Conservation (phyloP, 2,888 invertebrate species). For the Tromatobia lineatoria region DNA sequence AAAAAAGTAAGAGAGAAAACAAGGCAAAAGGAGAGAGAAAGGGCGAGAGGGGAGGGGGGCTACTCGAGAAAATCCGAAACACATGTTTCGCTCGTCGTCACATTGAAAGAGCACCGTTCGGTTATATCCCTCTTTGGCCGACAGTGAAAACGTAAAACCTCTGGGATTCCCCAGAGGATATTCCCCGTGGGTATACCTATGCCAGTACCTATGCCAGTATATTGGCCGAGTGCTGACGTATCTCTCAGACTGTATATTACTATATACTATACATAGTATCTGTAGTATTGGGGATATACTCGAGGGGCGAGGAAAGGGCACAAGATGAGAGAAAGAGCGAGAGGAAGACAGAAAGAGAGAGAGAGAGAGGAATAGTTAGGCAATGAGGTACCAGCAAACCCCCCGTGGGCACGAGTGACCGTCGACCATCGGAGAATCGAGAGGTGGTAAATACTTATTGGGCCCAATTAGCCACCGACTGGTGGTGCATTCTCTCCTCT, state of each 20-base stretch:
- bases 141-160: slow-evolving; percentile 61
- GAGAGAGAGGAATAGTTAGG: slow-evolving; percentile 53
- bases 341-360: slow-evolving; percentile 29
- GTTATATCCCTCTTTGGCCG: slow-evolving; percentile 34
- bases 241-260: slow-evolving; percentile 30
- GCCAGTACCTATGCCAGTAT: slow-evolving; percentile 5
- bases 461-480: slow-evolving; percentile 78
- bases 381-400: slow-evolving; percentile 75
- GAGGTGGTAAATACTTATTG: slow-evolving; percentile 77
- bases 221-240: slow-evolving; percentile 49
- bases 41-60: not conserved
- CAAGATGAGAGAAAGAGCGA: slow-evolving; percentile 9
- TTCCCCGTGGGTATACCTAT: slow-evolving; percentile 62
- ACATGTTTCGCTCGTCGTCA: slow-evolving; percentile 66
- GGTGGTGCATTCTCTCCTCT: slow-evolving; percentile 76
- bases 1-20: too few relatives aligned
- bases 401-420: slow-evolving; percentile 69
- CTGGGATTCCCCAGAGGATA: slow-evolving; percentile 72
- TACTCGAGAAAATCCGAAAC: slow-evolving; percentile 71
- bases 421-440: slow-evolving; percentile 71
- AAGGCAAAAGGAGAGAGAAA: not conserved
- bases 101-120: slow-evolving; percentile 30
- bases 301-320: not conserved
- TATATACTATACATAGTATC: not conserved
- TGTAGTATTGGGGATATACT: not conserved